These are phyloP conservation scores for Agriotes lineatus DNA, from an alignment of 2,888 invertebrate genomes.

Conservation along the genomic window DNA sequence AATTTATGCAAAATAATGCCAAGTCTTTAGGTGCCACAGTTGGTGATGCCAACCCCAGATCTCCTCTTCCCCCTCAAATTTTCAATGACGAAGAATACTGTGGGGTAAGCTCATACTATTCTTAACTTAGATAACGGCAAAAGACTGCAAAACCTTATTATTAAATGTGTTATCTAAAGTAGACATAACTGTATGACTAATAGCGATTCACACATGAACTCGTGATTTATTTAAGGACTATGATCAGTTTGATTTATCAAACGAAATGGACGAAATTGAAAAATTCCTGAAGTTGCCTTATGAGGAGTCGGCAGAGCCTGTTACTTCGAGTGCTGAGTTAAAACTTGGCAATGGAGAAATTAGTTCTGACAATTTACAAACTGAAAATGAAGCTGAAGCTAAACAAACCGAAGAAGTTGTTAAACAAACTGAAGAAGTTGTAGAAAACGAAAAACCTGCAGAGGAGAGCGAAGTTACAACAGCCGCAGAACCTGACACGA, in stretches of 20 bases:
- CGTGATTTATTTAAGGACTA: conserved; percentile 78
- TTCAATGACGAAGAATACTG: conserved; percentile 94
- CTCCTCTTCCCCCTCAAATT: conserved; percentile 92
- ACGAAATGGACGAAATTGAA: conserved; percentile 91
- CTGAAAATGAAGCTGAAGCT: conserved; percentile 48
- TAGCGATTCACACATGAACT: conserved; percentile 20
- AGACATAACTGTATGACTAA: neutral
- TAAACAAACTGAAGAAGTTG: conserved; percentile 36
- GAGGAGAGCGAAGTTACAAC: conserved; percentile 30
- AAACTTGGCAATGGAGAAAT: conserved; percentile 59
- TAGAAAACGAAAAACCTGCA: conserved; percentile 39
- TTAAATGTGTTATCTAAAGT: neutral
- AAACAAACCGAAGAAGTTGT: conserved; percentile 45
- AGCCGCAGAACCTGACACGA: conserved; percentile 9
- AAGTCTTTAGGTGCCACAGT: conserved; percentile 81
- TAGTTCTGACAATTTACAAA: conserved; percentile 46
- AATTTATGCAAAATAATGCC: conserved; percentile 92
- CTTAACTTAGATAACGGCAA: too few species aligned
- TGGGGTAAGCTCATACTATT: conserved; percentile 77
- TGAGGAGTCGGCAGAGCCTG: conserved; percentile 67
- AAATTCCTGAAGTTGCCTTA: conserved; percentile 85
- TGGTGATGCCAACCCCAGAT: conserved; percentile 79
- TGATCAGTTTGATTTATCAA: conserved; percentile 91
- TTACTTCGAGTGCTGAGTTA: conserved; percentile 67
- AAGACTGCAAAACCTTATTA: neutral